phyloP scores from a whole-genome alignment of 1,140 invertebrate species.

The Drosophila nebulosa region DNA sequence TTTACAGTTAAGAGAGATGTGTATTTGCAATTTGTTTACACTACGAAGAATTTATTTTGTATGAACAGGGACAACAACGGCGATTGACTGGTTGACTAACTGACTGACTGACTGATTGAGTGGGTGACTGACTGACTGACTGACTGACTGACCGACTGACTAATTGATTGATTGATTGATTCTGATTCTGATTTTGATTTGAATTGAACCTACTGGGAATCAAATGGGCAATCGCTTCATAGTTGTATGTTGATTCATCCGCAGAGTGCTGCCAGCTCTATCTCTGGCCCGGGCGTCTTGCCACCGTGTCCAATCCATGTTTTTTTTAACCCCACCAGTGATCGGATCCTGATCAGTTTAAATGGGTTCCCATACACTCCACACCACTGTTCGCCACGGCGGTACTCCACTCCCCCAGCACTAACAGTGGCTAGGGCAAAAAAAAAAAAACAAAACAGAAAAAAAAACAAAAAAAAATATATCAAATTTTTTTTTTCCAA shows the following conservation, averaged over 20 bases:
- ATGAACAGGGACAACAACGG: slow-evolving; percentile 11
- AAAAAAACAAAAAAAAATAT: background rate
- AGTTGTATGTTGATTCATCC: slow-evolving; percentile 44
- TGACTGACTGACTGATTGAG: slow-evolving; percentile 26
- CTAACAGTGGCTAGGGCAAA: slow-evolving; percentile 7
- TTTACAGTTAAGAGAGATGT: slow-evolving; percentile 43
- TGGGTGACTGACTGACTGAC: slow-evolving; percentile 8
- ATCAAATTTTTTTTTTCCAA: background rate
- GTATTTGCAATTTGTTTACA: slow-evolving; percentile 1
- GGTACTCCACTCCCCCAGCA: slow-evolving; percentile 32
- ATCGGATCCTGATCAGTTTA: slow-evolving; percentile 12
- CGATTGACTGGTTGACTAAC: slow-evolving; percentile 15
- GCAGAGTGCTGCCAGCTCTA: slow-evolving; percentile 64
- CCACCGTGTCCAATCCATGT: slow-evolving; percentile 81
- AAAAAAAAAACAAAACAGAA: slow-evolving; percentile 37
- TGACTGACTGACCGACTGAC: slow-evolving; percentile 18
- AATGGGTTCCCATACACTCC: slow-evolving; percentile 1
- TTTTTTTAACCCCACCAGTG: slow-evolving; percentile 21
- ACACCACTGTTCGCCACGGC: background rate
- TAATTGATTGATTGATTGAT: slow-evolving; percentile 32
- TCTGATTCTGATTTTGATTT: too few relatives aligned
- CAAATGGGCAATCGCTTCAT: slow-evolving; percentile 68
- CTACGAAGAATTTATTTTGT: background rate
- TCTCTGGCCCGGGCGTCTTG: slow-evolving; percentile 69
- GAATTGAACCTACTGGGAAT: slow-evolving; percentile 51